A percentile compares a stretch with the other conserved stretches of the same genome.
Evolutionary conservation across 2,797 vertebrate genomes (phyloP).

Genomic region (Esox lucius): DNA sequence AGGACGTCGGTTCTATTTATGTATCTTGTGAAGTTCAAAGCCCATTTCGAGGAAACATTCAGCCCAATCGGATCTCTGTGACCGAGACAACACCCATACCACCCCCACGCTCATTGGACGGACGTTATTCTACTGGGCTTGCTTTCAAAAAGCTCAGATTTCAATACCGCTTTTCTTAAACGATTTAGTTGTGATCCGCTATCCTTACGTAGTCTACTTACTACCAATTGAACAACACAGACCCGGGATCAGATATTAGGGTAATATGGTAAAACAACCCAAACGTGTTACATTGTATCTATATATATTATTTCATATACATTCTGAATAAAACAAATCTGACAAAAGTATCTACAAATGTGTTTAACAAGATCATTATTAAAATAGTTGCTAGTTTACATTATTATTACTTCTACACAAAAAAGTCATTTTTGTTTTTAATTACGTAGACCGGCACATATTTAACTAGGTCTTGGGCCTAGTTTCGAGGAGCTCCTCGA

Average conservation of each 20-base stretch:
- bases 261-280: neutral
- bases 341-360: neutral
- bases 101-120: constrained; percentile 65
- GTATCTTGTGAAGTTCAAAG: constrained; percentile 25
- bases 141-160: neutral
- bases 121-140: neutral
- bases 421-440: no score
- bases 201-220: neutral
- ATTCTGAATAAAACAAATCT: neutral
- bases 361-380: neutral
- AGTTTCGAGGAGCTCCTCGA: no score
- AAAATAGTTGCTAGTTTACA: neutral
- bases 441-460: no score
- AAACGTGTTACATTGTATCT: neutral
- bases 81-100: constrained; percentile 73
- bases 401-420: no score
- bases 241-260: neutral
- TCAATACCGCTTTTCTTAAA: neutral
- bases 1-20: constrained; percentile 66
- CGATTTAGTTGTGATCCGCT: neutral
- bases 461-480: no score
- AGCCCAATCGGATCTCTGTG: constrained; percentile 64
- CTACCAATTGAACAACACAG: neutral
- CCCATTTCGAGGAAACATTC: constrained; percentile 54
- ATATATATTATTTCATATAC: neutral